Percentiles rank a stretch among this genome's conserved stretches.
Evolutionary conservation across 2,797 vertebrate genomes (phyloP).

Genomic region (Sebastes paucispinis): DNA sequence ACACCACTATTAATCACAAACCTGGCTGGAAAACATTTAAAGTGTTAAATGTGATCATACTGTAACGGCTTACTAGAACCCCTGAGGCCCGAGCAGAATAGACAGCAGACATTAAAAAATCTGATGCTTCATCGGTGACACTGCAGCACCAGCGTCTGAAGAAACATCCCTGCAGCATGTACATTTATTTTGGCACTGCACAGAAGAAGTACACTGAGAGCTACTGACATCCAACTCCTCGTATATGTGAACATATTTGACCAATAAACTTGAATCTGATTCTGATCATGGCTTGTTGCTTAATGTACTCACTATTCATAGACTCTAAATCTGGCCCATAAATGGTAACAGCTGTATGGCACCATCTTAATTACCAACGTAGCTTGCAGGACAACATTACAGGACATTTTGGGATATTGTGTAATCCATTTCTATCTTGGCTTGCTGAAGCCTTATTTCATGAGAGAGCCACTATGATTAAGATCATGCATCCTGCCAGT

Average conservation of each 20-base stretch:
- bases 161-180: neutral
- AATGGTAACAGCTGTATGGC: constrained; percentile 5
- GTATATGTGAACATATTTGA: neutral
- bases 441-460: neutral
- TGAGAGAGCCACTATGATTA: neutral
- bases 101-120: neutral
- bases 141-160: too few species aligned
- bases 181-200: too few species aligned
- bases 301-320: neutral
- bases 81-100: neutral
- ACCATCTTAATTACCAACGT: neutral
- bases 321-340: constrained; percentile 7
- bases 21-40: neutral
- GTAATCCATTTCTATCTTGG: constrained; percentile 7
- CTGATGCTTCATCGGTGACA: neutral
- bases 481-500: neutral
- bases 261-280: neutral
- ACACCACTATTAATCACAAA: neutral
- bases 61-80: neutral
- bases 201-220: neutral
- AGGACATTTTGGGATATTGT: neutral
- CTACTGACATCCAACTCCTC: neutral
- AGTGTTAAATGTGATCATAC: neutral
- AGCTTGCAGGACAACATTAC: neutral
- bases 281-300: neutral